Base-by-base conservation (phyloP, 1,140 invertebrate species). In the Hirudo medicinalis region DNA sequence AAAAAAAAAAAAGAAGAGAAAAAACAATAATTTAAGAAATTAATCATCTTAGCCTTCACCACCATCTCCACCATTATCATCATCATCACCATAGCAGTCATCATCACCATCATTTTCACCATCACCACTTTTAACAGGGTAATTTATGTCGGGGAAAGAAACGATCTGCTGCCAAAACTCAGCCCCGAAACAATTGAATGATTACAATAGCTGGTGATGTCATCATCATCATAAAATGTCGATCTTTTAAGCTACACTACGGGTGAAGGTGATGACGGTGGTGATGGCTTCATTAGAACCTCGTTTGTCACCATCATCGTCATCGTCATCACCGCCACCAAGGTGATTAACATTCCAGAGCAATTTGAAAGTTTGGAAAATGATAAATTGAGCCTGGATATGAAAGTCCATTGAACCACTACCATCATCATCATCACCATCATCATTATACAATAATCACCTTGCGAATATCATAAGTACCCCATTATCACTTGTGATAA, bases 301-400 rank as follows among this genome's bases (percentile, higher is more conserved):
- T n/a, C n/a, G n/a, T n/a, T 63, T 15, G 29, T 63, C 57, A 63
- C 17, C 57, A 63, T 63, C 57, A 32, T 25, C 29, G 57, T n/a
- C 54, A 25, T n/a, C 54, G 9, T 57, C 54, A 9, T 4, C 54
- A 20, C 5, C 54, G 9, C 5, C 54, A 25, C 5, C 54, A 57
- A 36, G 32, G 32, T 36, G 32, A 36, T 36, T 36, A 36, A 36
- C 32, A 6, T 36, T 36, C 32, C 32, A 36, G 32, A 36, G 6
- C 32, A 36, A 36, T 36, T 36, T 36, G 32, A 36, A 36, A 36
- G n/a, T n/a, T n/a, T n/a, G n/a, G n/a, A n/a, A n/a, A n/a, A n/a
- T n/a, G n/a, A n/a, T n/a, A n/a, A n/a, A n/a, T n/a, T 6, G 6
- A 36, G 2, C 32, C 32, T 36, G 32, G 32, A 6, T 36, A 36